Percentiles rank a stretch among this genome's conserved stretches.
Evolutionary conservation across 2,797 vertebrate genomes (phyloP).

Genomic region (Brachyalestes nurse): DNA sequence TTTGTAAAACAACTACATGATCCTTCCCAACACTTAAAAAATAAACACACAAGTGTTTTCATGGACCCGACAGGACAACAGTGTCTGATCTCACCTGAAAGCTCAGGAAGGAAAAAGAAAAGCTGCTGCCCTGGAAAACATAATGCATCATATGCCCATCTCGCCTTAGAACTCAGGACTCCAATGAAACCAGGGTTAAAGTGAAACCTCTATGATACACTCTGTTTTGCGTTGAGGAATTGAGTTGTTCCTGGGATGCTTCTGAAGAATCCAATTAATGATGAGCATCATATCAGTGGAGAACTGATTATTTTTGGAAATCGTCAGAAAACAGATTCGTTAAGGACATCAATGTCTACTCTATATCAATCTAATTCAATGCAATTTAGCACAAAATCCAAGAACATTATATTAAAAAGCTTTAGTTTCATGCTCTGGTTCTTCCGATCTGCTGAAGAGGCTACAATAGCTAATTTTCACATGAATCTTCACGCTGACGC

Average conservation of each 20-base stretch:
- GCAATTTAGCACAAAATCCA: too few relatives aligned
- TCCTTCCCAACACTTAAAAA: neutral
- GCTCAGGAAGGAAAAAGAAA: neutral
- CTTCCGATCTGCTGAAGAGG: neutral
- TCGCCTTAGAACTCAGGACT: conserved; percentile 1
- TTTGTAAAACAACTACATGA: too few relatives aligned
- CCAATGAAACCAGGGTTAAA: neutral
- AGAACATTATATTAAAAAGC: too few relatives aligned
- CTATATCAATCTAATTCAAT: too few relatives aligned
- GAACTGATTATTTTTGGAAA: neutral
- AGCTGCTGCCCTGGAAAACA: neutral
- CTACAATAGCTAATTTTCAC: conserved; percentile 12
- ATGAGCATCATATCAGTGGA: neutral
- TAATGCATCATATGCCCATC: neutral
- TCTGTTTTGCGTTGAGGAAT: conserved; percentile 5
- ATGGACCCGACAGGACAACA: neutral
- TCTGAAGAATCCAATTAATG: neutral
- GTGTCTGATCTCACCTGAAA: neutral
- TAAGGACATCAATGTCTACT: neutral
- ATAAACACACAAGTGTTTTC: neutral
- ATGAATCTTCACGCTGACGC: conserved; percentile 30
- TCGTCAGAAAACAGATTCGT: neutral
- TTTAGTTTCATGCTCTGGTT: too few relatives aligned
- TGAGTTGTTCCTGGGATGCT: neutral
- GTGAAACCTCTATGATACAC: neutral